phyloP scores from a whole-genome alignment of 2,113 vertebrate species.

The Paratilapia polleni region DNA sequence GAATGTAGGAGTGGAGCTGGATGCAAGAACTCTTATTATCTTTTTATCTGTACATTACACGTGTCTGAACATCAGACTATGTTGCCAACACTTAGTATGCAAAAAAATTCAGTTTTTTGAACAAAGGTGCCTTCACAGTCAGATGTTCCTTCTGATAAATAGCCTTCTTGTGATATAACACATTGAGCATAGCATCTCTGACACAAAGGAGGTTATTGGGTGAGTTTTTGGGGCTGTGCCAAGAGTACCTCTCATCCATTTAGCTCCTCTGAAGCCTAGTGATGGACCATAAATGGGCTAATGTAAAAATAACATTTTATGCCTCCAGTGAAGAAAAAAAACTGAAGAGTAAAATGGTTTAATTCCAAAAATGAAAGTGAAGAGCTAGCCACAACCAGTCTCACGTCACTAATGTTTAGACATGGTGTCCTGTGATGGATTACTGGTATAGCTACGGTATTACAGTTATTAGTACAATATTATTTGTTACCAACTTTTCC shows the following conservation, averaged over 20 bases:
- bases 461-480: neutral
- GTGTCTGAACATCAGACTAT: neutral
- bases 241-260: slow-evolving; percentile 22
- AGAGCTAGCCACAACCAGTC: neutral
- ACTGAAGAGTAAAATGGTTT: neutral
- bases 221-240: slow-evolving; percentile 38
- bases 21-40: neutral
- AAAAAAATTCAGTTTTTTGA: neutral
- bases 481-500: neutral
- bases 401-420: neutral
- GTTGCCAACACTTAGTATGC: neutral
- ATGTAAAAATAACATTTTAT: slow-evolving; percentile 15
- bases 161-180: slow-evolving; percentile 13
- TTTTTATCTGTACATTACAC: neutral
- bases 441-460: neutral
- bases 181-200: slow-evolving; percentile 52
- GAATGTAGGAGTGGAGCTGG: neutral
- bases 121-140: slow-evolving; percentile 8
- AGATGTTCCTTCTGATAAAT: slow-evolving; percentile 40
- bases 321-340: neutral
- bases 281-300: neutral
- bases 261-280: neutral
- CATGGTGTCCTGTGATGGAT: neutral
- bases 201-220: slow-evolving; percentile 59
- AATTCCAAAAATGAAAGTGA: neutral